These are phyloP conservation scores for Barypeithes pellucidus DNA, from an alignment of 2,888 invertebrate species.

Conservation along the genomic window DNA sequence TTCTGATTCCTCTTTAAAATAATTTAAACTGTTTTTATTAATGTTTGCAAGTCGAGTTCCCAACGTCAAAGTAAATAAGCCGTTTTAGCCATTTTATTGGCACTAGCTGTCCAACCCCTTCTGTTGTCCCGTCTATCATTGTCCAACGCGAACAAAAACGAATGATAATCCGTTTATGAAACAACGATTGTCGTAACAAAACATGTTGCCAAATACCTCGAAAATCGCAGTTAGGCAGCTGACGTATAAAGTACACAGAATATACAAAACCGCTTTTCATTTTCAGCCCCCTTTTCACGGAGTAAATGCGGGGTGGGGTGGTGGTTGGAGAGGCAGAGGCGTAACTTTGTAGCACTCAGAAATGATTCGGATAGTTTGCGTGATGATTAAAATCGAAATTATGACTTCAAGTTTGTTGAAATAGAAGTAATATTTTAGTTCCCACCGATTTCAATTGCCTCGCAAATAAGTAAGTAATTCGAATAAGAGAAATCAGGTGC, in stretches of 20 bases:
- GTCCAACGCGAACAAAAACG: slow-evolving; percentile 41
- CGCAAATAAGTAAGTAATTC: too few relatives aligned
- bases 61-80: slow-evolving; percentile 16
- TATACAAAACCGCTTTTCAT: slow-evolving; percentile 50
- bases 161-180: slow-evolving; percentile 51
- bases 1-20: too few relatives aligned
- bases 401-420: too few relatives aligned
- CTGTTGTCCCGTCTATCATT: slow-evolving; percentile 31
- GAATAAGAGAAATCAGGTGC: too few relatives aligned
- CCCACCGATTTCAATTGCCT: too few relatives aligned
- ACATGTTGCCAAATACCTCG: slow-evolving; percentile 61
- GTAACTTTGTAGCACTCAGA: not conserved
- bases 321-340: slow-evolving; percentile 13
- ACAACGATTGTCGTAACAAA: slow-evolving; percentile 48
- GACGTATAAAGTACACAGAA: slow-evolving; percentile 60
- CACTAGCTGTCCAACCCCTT: slow-evolving; percentile 27
- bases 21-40: too few relatives aligned
- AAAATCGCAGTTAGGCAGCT: slow-evolving; percentile 60
- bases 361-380: not conserved
- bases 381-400: too few relatives aligned
- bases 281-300: slow-evolving; percentile 26
- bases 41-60: too few relatives aligned
- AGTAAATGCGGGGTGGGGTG: slow-evolving; percentile 18
- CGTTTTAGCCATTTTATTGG: slow-evolving; percentile 19
- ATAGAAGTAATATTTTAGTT: too few relatives aligned